These are phyloP conservation scores for Paralvinella palmiformis DNA, from an alignment of 1,140 invertebrate genomes.

Conservation along the genomic window DNA sequence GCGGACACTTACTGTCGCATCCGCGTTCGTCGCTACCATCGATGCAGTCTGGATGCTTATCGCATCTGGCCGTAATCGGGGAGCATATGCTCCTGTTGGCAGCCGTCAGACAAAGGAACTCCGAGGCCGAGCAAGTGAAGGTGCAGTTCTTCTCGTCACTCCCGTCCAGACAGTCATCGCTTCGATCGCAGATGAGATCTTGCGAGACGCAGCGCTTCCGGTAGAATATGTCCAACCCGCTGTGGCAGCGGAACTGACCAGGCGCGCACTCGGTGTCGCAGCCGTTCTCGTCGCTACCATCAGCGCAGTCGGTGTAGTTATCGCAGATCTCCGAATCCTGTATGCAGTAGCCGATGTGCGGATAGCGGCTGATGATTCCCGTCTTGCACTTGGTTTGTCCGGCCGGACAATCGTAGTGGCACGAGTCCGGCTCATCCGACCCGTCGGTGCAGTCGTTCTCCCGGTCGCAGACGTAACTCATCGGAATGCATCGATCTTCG, in stretches of 20 bases:
- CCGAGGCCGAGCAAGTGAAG: constrained; percentile 49
- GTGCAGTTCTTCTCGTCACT: constrained; percentile 74
- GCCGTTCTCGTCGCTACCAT: constrained; percentile 5
- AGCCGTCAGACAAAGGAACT: constrained; percentile 50
- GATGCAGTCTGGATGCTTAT: not conserved
- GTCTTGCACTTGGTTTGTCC: not conserved
- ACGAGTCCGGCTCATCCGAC: constrained; percentile 13
- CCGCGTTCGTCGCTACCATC: not conserved
- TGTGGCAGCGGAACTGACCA: not conserved
- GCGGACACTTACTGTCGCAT: not conserved
- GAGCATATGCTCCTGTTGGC: not conserved
- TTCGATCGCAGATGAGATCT: constrained; percentile 47
- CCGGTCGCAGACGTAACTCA: constrained; percentile 8
- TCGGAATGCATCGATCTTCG: not conserved
- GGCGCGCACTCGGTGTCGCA: not conserved
- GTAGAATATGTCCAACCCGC: constrained; percentile 10
- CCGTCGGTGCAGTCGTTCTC: constrained; percentile 13
- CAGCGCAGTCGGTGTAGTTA: not conserved
- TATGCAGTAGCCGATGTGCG: constrained; percentile 1
- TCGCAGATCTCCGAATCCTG: constrained; percentile 3
- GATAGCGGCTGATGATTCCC: constrained; percentile 2
- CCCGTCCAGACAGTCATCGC: constrained; percentile 96
- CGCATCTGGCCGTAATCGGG: not conserved
- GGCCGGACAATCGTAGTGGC: not conserved
- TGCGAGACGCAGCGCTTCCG: constrained; percentile 16